phyloP scores from a whole-genome alignment of 2,113 vertebrate genomes.

The Laticauda colubrina region DNA sequence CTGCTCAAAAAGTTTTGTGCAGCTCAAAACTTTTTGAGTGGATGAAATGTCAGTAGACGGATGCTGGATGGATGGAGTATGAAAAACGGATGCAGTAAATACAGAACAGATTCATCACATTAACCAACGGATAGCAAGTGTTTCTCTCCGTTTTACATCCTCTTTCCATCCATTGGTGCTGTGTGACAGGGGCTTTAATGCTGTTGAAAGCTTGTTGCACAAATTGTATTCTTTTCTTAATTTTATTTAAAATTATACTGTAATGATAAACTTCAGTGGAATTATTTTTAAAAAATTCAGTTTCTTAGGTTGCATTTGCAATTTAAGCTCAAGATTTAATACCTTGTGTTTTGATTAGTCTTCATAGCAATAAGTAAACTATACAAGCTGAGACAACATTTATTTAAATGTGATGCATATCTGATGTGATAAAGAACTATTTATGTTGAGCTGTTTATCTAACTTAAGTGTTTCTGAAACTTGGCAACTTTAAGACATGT shows the following conservation, averaged over 20 bases:
- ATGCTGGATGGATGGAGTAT: no score
- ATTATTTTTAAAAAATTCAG: constrained; percentile 9
- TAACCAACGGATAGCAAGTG: no score
- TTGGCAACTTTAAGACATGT: background rate
- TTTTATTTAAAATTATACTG: background rate
- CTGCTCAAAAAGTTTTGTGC: no score
- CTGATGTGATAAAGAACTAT: background rate
- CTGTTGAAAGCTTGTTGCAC: background rate
- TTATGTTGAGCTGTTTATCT: background rate
- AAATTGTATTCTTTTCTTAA: background rate
- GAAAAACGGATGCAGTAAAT: no score
- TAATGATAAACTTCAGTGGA: background rate
- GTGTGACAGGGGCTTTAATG: no score
- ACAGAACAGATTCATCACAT: no score
- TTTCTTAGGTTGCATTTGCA: constrained; percentile 17
- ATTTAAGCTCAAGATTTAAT: constrained; percentile 6
- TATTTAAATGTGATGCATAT: background rate
- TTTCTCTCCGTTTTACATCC: no score
- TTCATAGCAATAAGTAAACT: constrained; percentile 21
- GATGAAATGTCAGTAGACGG: no score
- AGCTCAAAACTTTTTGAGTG: no score
- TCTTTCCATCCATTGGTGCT: no score
- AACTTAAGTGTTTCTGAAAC: background rate
- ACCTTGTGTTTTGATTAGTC: background rate
- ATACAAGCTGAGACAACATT: background rate